Base-by-base conservation (phyloP, 2,113 vertebrate genomes). In the Neopipo cinnamomea region DNA sequence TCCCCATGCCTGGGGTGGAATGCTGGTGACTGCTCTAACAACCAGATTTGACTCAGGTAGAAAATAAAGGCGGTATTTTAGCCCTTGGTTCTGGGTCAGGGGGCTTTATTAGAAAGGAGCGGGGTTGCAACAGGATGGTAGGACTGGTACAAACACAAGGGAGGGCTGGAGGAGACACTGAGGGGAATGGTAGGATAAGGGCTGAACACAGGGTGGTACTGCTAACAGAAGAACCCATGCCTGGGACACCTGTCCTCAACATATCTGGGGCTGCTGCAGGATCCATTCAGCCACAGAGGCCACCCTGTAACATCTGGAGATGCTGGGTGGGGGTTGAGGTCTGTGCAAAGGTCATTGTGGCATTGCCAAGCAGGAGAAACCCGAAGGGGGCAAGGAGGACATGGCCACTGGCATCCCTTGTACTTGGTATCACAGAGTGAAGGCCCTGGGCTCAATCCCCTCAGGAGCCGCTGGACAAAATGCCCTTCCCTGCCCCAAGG, bases 61-160 rank as follows among this genome's bases (percentile, higher is more conserved):
- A 44, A 85, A 97, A 96, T 97, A 96, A 96, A 96, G 24, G 12
- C 1, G 0, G 4, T 46, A 31, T 59, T 93, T 93, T 82, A 88
- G 46, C 49, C 49, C 73, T 95, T 67, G 55, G 50, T 2, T 0
- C 22, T 0, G 3, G 33, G 44, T 47, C 2, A 3, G 55, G 58
- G 61, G 67, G 23, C 25, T 96, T 96, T 93, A 96, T 94, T 96
- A 2, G 1, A 68, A 61, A 37, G 41, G 16, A 18, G 2, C 10
- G 4, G 17, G 5, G 4, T 22, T 46, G 65, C 61, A 90, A 78
- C 85, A 68, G 72, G 37, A 8, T 9, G 8, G 22, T 9, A 22
- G 13, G 76, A 67, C 30, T 75, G 62, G 44, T 82, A 49, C 78
- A 61, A 85, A 74, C 2, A 4, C 47, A 53, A 52, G 28, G 56